Percentiles rank a stretch among this genome's conserved stretches.
Conservation (phyloP, 2,888 invertebrate species). For the Apotomis betuletana region DNA sequence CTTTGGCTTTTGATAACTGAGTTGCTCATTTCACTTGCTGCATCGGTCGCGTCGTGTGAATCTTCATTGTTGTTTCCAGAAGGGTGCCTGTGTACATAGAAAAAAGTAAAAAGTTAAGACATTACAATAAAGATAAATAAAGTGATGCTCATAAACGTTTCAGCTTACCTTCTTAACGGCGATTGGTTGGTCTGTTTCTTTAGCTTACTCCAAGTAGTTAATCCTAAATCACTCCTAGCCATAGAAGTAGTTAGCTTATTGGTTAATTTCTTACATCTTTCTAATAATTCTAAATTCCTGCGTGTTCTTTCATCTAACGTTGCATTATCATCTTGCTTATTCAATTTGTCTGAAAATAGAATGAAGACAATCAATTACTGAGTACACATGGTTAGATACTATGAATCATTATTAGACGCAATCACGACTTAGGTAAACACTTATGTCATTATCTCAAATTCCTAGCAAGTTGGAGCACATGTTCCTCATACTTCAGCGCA, state of each 20-base stretch:
- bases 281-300: conserved; percentile 83
- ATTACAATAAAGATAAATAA: background rate
- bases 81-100: conserved; percentile 84
- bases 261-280: conserved; percentile 80
- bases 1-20: conserved; percentile 89
- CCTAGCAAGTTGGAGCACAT: conserved; percentile 5
- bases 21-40: conserved; percentile 83
- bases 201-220: conserved; percentile 95
- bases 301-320: conserved; percentile 81
- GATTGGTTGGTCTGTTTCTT: conserved; percentile 88
- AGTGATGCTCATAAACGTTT: background rate
- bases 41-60: conserved; percentile 80
- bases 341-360: conserved; percentile 77
- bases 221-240: conserved; percentile 94
- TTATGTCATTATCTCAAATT: conserved; percentile 54
- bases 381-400: conserved; percentile 56
- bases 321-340: conserved; percentile 70
- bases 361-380: conserved; percentile 52
- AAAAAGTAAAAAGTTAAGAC: background rate
- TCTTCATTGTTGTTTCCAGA: conserved; percentile 89
- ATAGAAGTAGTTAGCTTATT: conserved; percentile 88
- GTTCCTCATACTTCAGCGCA: conserved; percentile 15
- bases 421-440: conserved; percentile 56
- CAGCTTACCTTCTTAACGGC: conserved; percentile 84
- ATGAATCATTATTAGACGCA: conserved; percentile 57